Evolutionary conservation across 2,888 invertebrate species (phyloP), one percentile per base, ranked within the genome.

Genomic region (Perizoma affinitatum): DNA sequence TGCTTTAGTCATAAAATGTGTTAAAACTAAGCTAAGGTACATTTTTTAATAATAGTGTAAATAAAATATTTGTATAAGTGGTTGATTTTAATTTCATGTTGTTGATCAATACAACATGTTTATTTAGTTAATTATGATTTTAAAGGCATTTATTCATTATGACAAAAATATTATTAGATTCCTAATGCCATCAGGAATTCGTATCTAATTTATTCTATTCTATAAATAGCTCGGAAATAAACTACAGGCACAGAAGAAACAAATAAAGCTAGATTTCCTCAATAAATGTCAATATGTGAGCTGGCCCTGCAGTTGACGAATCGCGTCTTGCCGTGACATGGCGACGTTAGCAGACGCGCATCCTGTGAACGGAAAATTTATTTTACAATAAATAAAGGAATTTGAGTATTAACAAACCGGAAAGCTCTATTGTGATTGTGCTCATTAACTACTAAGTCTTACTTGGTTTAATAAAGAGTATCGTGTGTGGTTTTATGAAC

Each of bases 291-390:
- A 71, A 54, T 65, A 54, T 33, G 55, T 43, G 38, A 59, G 8
- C 53, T 69, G 49, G 41, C 54, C 41, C 63, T 78, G 82, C 51
- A 90, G 73, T 58, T 87, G 87, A 56, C 83, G 82, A 33, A 91
- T 84, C 3, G 91, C 91, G 55, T 92, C 90, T 67, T 87, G 84
- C 11, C 88, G 85, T 33, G 90, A 91, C 72, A 85, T 80, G 9
- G 90, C 89, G 22, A 90, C 79, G 65, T 87, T 84, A 4, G 81
- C 76, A 0, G 87, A 75, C 0, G 81, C 74, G 79, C 86, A 88
- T 54, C 83, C 90, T 91, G 62, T 22, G 77, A 9, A 82, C 80
- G 45, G n/a, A 44, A 63, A 48, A 53, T 6, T 5, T n/a, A 2
- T 10, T 42, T 4, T 42, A 42, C 1, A 10, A 4, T 10, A 10